Base-by-base conservation (phyloP, 2,888 invertebrate species). In the Deroplatys truncata region DNA sequence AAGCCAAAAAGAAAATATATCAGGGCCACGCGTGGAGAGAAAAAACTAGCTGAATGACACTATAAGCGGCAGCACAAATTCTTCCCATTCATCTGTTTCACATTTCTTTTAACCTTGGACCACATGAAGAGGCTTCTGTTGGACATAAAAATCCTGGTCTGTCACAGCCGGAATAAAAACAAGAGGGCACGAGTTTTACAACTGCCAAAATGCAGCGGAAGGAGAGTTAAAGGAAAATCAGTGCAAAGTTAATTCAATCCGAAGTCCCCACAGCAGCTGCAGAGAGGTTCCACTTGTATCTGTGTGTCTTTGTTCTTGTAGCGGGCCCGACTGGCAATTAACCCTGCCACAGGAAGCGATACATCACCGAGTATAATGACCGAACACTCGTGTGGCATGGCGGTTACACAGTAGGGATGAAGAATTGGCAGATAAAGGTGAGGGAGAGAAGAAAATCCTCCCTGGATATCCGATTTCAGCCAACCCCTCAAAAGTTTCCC, bases 351-450 rank as follows among this genome's bases (percentile, higher is more conserved):
- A 86, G 90, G 90, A 90, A 88, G 56, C 82, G 85, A 90, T 90
- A 85, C 35, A 88, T 90, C 90, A 90, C 88, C 83, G 28, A 29
- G n/a, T 28, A 72, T 88, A 90, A 88, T 90, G 85, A 88, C 88
- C 56, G 85, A 88, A 84, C 56, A 28, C 43, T 82, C 82, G 5
- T 9, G 43, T 31, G 20, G 43, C 20, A n/a, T 43, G 16, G n/a
- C 28, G 28, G 28, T 28, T 25, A 35, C n/a, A 49, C 25, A 10
- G 82, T 16, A 86, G 86, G 31, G 72, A 86, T 86, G 86, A 86
- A 29, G 86, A 72, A 86, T 86, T 82, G 72, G 86, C 25, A 86
- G 56, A 56, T 20, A 15, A 72, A 72, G 56, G 56, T 72, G 56
- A 72, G 56, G 56, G 56, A 25, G 56, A 72, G 56, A 72, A 72